phyloP scores from a whole-genome alignment of 1,140 invertebrate genomes.

The Oscheius sp. region DNA sequence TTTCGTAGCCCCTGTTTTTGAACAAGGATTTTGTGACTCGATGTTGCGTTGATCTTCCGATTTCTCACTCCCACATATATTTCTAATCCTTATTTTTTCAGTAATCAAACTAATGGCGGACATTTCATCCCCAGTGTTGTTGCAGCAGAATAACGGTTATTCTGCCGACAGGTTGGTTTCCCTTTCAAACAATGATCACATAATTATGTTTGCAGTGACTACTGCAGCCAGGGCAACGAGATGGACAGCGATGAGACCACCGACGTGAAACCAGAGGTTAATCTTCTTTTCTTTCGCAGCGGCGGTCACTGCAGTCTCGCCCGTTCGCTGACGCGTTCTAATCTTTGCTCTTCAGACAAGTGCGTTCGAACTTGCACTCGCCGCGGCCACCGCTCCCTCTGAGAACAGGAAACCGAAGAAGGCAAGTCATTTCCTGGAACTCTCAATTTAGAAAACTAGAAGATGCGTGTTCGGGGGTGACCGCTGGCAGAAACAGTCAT shows the following conservation, averaged over 20 bases:
- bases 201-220: slow-evolving; percentile 8
- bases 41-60: no score
- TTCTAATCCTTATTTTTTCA: background rate
- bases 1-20: no score
- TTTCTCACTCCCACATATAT: no score
- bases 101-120: slow-evolving; percentile 4
- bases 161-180: slow-evolving; percentile 2
- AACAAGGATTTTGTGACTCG: no score
- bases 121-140: background rate
- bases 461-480: no score
- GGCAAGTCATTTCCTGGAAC: background rate
- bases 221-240: background rate
- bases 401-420: no score
- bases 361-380: background rate
- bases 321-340: background rate
- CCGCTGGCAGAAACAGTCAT: no score
- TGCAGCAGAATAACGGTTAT: background rate
- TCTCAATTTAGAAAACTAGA: background rate
- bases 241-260: background rate
- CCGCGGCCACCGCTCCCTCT: no score
- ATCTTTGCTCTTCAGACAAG: background rate
- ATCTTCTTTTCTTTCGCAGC: background rate
- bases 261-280: background rate
- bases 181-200: no score
- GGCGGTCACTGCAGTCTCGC: background rate